Conservation (phyloP, 2,113 vertebrate species). For the Cebus imitator region DNA sequence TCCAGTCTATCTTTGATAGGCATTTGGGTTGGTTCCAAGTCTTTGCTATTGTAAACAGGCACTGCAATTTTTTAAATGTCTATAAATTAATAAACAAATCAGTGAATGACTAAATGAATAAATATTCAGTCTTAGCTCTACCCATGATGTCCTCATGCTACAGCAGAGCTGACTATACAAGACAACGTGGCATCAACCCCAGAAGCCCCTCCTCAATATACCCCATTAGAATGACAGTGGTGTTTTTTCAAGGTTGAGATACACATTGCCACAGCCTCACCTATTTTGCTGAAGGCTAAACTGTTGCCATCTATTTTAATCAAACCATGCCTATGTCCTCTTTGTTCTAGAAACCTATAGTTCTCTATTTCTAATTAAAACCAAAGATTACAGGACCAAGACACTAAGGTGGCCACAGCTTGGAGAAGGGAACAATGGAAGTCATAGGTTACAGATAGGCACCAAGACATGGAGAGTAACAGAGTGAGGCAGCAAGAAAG, state of each 20-base stretch:
- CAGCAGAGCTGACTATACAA: not conserved
- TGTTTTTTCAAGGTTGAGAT: not conserved
- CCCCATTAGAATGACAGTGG: accelerated
- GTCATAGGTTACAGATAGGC: not conserved
- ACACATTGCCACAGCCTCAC: not conserved
- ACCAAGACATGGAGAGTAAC: not conserved
- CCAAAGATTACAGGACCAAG: too few relatives aligned
- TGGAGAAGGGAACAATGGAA: not conserved
- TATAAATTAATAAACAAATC: not conserved
- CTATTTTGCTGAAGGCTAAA: not conserved
- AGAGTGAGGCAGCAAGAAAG: not conserved
- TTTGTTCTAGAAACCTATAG: not conserved
- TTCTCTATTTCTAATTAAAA: not conserved
- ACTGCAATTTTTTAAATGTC: not conserved
- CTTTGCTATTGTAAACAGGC: not conserved
- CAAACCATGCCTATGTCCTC: not conserved
- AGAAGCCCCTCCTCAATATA: not conserved
- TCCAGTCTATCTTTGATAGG: too few relatives aligned
- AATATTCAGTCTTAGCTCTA: not conserved
- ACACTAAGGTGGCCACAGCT: not conserved
- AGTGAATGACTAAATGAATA: not conserved
- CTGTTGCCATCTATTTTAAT: not conserved
- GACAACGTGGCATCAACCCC: not conserved
- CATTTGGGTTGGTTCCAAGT: too few relatives aligned
- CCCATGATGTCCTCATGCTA: not conserved